Percentiles rank a stretch among this genome's conserved stretches.
These are phyloP conservation scores for Chroicocephalus ridibundus DNA, from an alignment of 2,113 vertebrate genomes.

Conservation along the genomic window DNA sequence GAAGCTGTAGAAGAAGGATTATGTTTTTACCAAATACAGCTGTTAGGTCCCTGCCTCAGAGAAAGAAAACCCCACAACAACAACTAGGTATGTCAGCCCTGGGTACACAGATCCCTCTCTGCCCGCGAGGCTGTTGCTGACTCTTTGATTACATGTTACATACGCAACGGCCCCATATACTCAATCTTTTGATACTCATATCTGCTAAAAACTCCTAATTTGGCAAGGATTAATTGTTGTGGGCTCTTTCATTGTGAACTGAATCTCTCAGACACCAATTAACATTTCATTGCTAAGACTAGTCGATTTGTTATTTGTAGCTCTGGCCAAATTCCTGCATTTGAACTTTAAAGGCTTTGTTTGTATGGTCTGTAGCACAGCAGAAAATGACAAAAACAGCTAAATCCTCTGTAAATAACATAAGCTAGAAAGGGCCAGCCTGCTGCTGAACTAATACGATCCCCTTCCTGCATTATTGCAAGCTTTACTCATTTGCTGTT, in stretches of 20 bases:
- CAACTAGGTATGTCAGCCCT: background rate
- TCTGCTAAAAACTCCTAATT: conserved; percentile 3
- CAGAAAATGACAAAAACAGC: conserved; percentile 51
- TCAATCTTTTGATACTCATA: background rate
- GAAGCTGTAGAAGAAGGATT: background rate
- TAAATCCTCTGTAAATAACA: conserved; percentile 60
- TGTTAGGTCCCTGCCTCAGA: background rate
- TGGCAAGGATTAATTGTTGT: conserved; percentile 20
- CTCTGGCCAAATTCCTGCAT: conserved; percentile 54
- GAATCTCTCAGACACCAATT: conserved; percentile 58
- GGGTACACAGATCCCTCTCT: background rate
- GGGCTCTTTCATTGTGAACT: conserved; percentile 8
- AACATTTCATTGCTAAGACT: conserved; percentile 42
- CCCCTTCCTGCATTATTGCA: conserved; percentile 14
- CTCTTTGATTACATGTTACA: background rate
- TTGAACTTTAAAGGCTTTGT: conserved; percentile 73
- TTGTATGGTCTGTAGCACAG: conserved; percentile 58
- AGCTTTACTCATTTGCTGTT: background rate
- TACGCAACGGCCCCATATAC: background rate
- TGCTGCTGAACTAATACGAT: conserved; percentile 32
- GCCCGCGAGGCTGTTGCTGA: background rate
- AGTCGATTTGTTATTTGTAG: conserved; percentile 57
- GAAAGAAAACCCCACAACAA: background rate
- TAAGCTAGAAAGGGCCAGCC: conserved; percentile 4
- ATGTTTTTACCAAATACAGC: background rate